Conservation (phyloP, 2,888 invertebrate species). For the Bellardia pandia region DNA sequence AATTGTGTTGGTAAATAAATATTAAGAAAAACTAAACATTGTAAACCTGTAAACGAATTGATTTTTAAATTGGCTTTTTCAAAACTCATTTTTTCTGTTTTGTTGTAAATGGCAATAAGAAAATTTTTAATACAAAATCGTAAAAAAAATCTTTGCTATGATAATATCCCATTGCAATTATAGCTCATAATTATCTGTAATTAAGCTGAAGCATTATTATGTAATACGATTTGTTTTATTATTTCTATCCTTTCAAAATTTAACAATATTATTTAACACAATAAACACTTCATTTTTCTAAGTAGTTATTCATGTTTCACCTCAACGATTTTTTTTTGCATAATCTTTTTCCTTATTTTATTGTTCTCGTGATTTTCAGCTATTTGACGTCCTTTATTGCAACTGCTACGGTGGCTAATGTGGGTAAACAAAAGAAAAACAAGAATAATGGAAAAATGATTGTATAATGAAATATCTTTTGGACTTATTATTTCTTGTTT, state of each 20-base stretch:
- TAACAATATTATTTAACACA: conserved; percentile 32
- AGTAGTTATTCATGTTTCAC: conserved; percentile 24
- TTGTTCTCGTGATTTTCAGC: conserved; percentile 9
- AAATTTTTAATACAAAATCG: too few species aligned
- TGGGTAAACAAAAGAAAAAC: background rate
- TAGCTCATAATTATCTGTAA: background rate
- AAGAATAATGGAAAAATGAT: background rate
- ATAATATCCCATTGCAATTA: background rate
- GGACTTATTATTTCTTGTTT: conserved; percentile 62
- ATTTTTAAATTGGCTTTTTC: too few species aligned
- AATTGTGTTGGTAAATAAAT: too few species aligned
- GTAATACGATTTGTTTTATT: background rate
- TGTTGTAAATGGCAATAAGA: too few species aligned
- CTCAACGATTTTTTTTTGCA: conserved; percentile 4
- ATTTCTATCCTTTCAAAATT: background rate
- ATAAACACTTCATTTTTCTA: conserved; percentile 19
- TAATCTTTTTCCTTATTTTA: background rate
- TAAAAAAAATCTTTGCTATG: too few species aligned
- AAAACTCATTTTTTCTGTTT: too few species aligned
- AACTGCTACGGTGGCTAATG: background rate
- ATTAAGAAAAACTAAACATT: too few species aligned
- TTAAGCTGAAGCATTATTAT: background rate
- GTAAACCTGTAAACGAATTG: too few species aligned
- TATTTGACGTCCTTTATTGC: background rate
- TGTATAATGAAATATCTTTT: conserved; percentile 32